Conservation (phyloP, 2,888 invertebrate genomes). For the Ectemnius lituratus region DNA sequence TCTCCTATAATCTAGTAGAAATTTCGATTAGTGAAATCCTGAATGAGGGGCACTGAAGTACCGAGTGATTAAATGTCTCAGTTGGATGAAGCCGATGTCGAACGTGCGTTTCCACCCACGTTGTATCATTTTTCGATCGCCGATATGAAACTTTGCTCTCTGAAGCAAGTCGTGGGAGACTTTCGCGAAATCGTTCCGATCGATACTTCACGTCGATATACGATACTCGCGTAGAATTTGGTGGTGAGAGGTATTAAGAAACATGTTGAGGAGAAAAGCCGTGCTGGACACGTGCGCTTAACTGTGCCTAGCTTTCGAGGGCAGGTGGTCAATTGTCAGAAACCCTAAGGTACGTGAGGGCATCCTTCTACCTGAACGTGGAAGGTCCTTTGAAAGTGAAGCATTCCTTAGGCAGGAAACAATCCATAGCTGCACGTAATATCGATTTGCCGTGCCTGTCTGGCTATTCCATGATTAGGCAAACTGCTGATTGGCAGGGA, state of each 20-base stretch:
- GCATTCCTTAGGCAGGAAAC: background rate
- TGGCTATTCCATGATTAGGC: conserved; percentile 28
- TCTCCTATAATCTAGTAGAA: too few species aligned
- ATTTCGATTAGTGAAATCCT: background rate
- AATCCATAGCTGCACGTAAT: conserved; percentile 24
- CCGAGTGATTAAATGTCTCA: conserved; percentile 46
- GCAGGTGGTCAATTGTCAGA: conserved; percentile 6
- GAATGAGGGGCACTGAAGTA: background rate
- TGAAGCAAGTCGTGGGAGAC: background rate
- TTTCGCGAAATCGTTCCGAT: background rate
- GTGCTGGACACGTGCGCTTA: background rate
- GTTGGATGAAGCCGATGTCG: conserved; percentile 31
- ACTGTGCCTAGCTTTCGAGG: conserved; percentile 4
- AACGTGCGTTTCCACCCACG: conserved; percentile 12
- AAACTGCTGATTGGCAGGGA: conserved; percentile 28
- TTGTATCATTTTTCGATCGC: conserved; percentile 1
- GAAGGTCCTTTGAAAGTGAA: background rate
- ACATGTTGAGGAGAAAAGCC: background rate
- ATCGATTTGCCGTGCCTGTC: conserved; percentile 30
- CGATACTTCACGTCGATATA: background rate
- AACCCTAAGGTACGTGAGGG: background rate
- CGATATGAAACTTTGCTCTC: background rate
- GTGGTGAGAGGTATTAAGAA: too few species aligned
- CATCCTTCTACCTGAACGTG: conserved; percentile 26
- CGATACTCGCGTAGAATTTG: background rate